Evolutionary conservation across 2,113 vertebrate genomes (phyloP).

Genomic region (Crotalus horridus): DNA sequence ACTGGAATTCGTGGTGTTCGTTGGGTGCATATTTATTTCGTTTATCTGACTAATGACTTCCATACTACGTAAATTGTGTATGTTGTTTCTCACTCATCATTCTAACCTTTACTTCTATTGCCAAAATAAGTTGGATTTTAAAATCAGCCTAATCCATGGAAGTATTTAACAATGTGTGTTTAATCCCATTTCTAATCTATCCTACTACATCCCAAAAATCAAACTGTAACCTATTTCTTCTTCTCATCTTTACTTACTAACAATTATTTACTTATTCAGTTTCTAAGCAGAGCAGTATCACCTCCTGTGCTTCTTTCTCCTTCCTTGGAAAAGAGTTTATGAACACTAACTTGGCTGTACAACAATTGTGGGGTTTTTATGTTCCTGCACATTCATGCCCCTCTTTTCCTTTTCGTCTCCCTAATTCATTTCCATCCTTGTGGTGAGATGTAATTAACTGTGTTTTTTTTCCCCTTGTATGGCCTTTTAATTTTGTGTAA

Average conservation of each 20-base stretch:
- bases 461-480: slow-evolving; percentile 53
- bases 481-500: slow-evolving; percentile 57
- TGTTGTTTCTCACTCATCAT: slow-evolving; percentile 6
- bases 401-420: slow-evolving; percentile 51
- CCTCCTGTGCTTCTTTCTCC: not conserved
- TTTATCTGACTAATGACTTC: not conserved
- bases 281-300: slow-evolving; percentile 52
- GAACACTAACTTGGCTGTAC: slow-evolving; percentile 21
- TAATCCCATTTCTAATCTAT: slow-evolving; percentile 44
- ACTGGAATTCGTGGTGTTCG: slow-evolving; percentile 7
- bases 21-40: not conserved
- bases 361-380: slow-evolving; percentile 1
- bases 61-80: not conserved
- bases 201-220: not conserved
- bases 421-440: slow-evolving; percentile 27
- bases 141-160: not conserved
- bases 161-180: slow-evolving; percentile 16
- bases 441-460: slow-evolving; percentile 49
- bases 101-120: not conserved
- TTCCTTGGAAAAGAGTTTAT: slow-evolving; percentile 26
- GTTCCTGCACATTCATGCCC: slow-evolving; percentile 38
- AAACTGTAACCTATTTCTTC: slow-evolving; percentile 42
- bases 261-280: slow-evolving; percentile 48
- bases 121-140: slow-evolving; percentile 7
- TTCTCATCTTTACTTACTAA: slow-evolving; percentile 45